phyloP scores from a whole-genome alignment of 2,113 vertebrate genomes.

The Cinclus cinclus region DNA sequence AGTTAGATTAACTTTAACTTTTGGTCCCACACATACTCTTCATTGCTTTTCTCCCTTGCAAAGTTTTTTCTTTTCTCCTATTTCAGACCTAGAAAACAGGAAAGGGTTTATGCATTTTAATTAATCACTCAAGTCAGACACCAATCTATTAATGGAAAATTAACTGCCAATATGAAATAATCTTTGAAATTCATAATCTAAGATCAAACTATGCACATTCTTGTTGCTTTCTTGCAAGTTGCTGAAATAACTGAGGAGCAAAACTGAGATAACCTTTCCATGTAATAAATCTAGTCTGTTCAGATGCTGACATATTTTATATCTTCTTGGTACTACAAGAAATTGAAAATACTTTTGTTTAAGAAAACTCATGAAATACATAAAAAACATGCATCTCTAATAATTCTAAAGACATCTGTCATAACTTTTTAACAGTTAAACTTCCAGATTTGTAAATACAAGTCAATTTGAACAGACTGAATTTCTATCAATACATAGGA shows the following conservation, averaged over 20 bases:
- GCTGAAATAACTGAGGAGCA: neutral
- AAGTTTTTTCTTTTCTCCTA: neutral
- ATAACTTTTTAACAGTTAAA: neutral
- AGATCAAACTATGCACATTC: neutral
- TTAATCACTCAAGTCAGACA: neutral
- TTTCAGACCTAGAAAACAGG: neutral
- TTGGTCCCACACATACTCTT: accelerated
- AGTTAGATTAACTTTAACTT: neutral
- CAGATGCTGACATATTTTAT: neutral
- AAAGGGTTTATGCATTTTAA: neutral
- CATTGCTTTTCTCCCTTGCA: neutral
- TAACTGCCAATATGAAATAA: neutral
- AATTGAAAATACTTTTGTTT: neutral
- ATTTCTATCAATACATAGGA: neutral
- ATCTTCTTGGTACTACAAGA: neutral
- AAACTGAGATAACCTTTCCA: neutral
- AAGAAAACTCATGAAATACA: neutral
- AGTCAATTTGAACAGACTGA: neutral
- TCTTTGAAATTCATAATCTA: neutral
- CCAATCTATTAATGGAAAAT: neutral
- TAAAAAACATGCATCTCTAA: neutral
- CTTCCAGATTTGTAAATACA: neutral
- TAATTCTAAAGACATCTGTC: neutral
- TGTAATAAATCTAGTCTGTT: neutral
- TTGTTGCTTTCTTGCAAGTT: neutral